These are phyloP conservation scores for Eurytemora carolleeae DNA, from an alignment of 1,140 invertebrate genomes.

Conservation along the genomic window DNA sequence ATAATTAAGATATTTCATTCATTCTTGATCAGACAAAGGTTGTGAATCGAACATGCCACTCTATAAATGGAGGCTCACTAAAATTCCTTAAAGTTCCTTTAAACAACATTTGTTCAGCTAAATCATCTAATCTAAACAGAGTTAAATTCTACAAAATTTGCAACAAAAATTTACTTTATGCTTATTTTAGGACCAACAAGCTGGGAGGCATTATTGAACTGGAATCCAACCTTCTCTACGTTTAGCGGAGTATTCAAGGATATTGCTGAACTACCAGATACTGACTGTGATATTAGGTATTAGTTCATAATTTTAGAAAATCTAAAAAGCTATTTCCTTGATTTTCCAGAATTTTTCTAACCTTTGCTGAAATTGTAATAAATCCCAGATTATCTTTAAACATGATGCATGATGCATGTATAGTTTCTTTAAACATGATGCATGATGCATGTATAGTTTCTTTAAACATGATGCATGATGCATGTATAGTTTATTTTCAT, in stretches of 20 bases:
- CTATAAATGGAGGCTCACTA: no score
- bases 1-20: no score
- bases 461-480: background rate
- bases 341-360: background rate
- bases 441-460: background rate
- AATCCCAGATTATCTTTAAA: background rate
- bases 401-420: background rate
- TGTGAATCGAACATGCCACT: no score
- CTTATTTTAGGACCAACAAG: background rate
- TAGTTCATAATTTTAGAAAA: background rate
- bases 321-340: background rate
- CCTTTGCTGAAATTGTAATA: background rate
- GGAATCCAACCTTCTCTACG: slow-evolving; percentile 86
- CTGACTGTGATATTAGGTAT: slow-evolving; percentile 29
- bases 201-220: slow-evolving; percentile 87
- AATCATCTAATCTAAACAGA: no score
- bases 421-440: background rate
- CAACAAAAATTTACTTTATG: no score
- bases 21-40: no score
- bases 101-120: no score
- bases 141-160: no score
- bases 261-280: slow-evolving; percentile 75
- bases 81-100: no score
- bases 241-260: slow-evolving; percentile 87
- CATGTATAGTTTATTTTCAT: background rate